Evolutionary conservation across 1,140 invertebrate species (phyloP), one percentile per base, ranked within the genome.

Genomic region (Drosophila burlai): DNA sequence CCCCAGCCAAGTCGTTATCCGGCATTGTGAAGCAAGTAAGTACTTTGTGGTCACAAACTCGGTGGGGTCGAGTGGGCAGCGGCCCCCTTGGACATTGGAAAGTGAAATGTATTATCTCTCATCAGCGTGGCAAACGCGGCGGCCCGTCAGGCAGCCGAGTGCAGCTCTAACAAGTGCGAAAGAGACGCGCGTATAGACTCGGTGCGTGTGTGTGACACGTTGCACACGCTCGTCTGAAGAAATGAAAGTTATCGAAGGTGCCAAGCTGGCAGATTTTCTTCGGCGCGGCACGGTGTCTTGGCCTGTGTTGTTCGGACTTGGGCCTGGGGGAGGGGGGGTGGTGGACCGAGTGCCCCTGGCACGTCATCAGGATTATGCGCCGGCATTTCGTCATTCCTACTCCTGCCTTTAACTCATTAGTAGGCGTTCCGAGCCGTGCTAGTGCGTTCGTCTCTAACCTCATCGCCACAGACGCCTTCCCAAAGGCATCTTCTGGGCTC

Each of bases 231-330:
- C 38, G 40, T 45, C 57, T 74, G 63, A 87, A 87, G 80, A 87
- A 87, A 87, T 87, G 83, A 87, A 87, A 87, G 83, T 86, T 87
- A 87, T 86, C 83, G 84, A 90, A 91, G 89, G 87, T 92, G 91
- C 91, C 91, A 92, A 91, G 77, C 74, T 92, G 91, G 91, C 91
- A 92, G 80, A 92, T 92, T 92, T 90, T 89, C 81, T 84, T 83
- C 38, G 50, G 54, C 26, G 47, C 66, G 42, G 43, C 15, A 24
- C 47, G 31, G 8, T 52, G 42, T 79, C 65, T 77, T 40, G 64
- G 64, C 62, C 62, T 45, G 40, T 60, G 57, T 52, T 65, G 18
- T n/a, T 60, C 15, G 52, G 52, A 31, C 11, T 29, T 55, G 10
- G 18, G 31, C 31, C n/a, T 15, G 9, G 18, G 31, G 34, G 34